Percentiles rank a stretch among this genome's conserved stretches.
Conservation (phyloP, 2,797 vertebrate genomes). For the Syngnathus rostellatus region DNA sequence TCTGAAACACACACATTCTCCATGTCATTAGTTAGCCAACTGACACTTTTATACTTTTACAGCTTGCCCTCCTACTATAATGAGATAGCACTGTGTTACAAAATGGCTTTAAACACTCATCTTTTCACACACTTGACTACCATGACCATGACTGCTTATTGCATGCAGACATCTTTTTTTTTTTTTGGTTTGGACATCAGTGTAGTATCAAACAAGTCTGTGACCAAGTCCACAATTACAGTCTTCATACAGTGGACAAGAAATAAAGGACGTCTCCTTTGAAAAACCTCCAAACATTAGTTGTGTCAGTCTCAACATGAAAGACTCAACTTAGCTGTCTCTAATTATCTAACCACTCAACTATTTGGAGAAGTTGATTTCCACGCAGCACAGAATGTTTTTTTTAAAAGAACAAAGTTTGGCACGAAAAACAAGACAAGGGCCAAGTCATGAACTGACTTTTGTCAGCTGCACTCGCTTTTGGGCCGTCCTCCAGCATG, state of each 20-base stretch:
- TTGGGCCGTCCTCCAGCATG: constrained; percentile 19
- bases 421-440: constrained; percentile 16
- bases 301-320: constrained; percentile 12
- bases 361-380: constrained; percentile 23
- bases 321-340: constrained; percentile 17
- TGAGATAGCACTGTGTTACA: constrained; percentile 28
- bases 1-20: constrained; percentile 26
- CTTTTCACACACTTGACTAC: constrained; percentile 8
- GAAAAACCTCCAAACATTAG: not conserved
- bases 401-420: constrained; percentile 36
- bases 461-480: constrained; percentile 34
- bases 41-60: constrained; percentile 63
- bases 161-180: not conserved
- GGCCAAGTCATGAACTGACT: constrained; percentile 43
- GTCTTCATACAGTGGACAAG: not conserved
- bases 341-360: constrained; percentile 30
- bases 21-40: constrained; percentile 41
- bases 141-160: not conserved
- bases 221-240: constrained; percentile 10
- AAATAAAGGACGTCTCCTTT: not conserved
- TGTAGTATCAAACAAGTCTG: not conserved
- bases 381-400: constrained; percentile 20
- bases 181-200: not conserved
- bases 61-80: constrained; percentile 42
- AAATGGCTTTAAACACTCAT: constrained; percentile 17